Percentiles rank a stretch among this genome's conserved stretches.
phyloP scores from a whole-genome alignment of 1,140 invertebrate species.

The Stegodyphus dumicola region DNA sequence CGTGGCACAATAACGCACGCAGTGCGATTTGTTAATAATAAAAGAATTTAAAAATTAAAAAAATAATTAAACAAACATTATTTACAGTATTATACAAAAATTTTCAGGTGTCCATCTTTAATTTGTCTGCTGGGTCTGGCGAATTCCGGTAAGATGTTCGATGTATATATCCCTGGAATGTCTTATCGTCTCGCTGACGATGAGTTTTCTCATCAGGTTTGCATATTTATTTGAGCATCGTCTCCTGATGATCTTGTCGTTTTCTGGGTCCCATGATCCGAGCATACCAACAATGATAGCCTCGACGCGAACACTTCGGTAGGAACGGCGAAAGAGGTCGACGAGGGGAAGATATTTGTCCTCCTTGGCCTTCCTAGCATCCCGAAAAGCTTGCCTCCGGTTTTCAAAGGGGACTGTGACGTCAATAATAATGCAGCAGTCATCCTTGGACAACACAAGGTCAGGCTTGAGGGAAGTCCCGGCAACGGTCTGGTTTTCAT shows the following conservation, averaged over 20 bases:
- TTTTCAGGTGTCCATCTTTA: too few species aligned
- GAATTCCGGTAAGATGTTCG: background rate
- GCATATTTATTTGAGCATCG: background rate
- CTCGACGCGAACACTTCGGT: background rate
- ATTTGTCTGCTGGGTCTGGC: background rate
- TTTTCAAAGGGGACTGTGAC: background rate
- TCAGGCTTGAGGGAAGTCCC: background rate
- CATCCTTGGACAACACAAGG: accelerated
- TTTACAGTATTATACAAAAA: too few species aligned
- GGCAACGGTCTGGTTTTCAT: background rate
- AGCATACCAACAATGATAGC: background rate
- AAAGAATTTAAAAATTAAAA: too few species aligned
- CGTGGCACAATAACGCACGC: too few species aligned
- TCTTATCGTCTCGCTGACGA: background rate
- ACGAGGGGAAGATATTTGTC: background rate
- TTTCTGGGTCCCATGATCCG: too few species aligned
- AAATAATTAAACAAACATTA: too few species aligned
- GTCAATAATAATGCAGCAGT: background rate
- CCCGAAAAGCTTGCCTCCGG: accelerated
- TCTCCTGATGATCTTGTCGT: background rate
- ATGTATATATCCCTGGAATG: background rate
- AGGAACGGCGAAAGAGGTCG: accelerated
- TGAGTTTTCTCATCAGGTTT: background rate
- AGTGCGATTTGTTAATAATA: too few species aligned
- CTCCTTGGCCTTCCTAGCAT: background rate